phyloP scores from a whole-genome alignment of 1,140 invertebrate species.

The Drosophila santomea region DNA sequence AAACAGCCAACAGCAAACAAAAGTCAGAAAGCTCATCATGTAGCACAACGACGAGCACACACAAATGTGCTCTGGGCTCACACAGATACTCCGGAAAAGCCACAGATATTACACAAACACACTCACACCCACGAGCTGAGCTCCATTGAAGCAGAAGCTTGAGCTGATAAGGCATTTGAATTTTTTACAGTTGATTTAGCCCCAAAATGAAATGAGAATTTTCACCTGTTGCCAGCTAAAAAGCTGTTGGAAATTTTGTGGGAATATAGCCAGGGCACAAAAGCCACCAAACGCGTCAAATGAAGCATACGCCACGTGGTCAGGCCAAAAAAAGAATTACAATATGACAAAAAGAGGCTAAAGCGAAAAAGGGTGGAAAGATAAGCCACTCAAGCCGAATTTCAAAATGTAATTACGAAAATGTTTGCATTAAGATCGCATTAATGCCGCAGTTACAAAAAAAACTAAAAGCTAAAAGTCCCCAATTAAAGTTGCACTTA shows the following conservation, averaged over 20 bases:
- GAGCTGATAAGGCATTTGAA: constrained; percentile 67
- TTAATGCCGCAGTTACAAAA: constrained; percentile 30
- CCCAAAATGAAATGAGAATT: constrained; percentile 56
- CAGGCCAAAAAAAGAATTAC: not conserved
- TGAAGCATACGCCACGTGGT: constrained; percentile 51
- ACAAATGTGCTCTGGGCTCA: constrained; percentile 9
- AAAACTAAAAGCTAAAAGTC: constrained; percentile 11
- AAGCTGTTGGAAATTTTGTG: constrained; percentile 38
- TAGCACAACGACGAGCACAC: constrained; percentile 13
- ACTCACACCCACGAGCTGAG: constrained; percentile 9
- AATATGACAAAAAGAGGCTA: not conserved
- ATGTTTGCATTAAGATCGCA: constrained; percentile 48
- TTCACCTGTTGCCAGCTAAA: constrained; percentile 52
- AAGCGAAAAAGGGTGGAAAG: constrained; percentile 4
- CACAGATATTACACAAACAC: constrained; percentile 5
- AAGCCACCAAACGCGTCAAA: constrained; percentile 24
- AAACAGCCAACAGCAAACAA: constrained; percentile 53
- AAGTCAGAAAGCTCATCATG: constrained; percentile 49
- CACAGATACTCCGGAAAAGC: constrained; percentile 14
- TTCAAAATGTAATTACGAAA: constrained; percentile 50
- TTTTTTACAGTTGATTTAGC: constrained; percentile 66
- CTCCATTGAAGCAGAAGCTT: constrained; percentile 62
- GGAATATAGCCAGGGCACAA: constrained; percentile 23
- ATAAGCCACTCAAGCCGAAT: constrained; percentile 37
- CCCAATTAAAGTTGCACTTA: constrained; percentile 53